phyloP scores from a whole-genome alignment of 2,113 vertebrate species.

The Pelmatolapia mariae region DNA sequence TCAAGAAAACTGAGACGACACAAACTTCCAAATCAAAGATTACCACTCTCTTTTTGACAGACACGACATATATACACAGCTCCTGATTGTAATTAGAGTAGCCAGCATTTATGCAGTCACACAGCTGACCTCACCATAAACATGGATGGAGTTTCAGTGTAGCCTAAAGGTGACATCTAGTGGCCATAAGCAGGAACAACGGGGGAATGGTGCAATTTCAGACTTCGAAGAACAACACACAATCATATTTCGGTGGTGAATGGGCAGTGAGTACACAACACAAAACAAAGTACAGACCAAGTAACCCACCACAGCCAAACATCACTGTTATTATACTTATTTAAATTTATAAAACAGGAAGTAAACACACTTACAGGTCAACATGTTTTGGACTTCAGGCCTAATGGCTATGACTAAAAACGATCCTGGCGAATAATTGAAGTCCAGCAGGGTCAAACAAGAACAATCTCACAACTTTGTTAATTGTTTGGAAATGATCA shows the following conservation, averaged over 20 bases:
- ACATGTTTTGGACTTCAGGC: background rate
- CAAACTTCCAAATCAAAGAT: background rate
- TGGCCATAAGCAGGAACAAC: background rate
- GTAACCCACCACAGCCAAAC: background rate
- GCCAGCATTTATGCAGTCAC: background rate
- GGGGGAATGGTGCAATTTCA: background rate
- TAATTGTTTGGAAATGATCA: background rate
- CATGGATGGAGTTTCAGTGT: background rate
- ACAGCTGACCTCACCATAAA: background rate
- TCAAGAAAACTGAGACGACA: constrained; percentile 19
- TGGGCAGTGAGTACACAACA: background rate
- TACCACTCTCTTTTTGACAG: background rate
- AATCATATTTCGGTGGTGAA: background rate
- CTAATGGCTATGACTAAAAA: background rate
- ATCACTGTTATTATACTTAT: background rate
- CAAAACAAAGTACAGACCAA: background rate
- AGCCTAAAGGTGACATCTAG: constrained; percentile 21
- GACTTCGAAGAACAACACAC: constrained; percentile 9
- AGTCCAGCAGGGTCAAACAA: background rate
- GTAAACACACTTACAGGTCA: background rate
- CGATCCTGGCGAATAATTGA: background rate
- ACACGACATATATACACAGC: background rate
- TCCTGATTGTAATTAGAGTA: background rate
- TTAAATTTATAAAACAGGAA: background rate
- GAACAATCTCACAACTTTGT: background rate